These are phyloP conservation scores for Oncopodura yosiiana DNA, from an alignment of 1,140 invertebrate species.

Conservation along the genomic window DNA sequence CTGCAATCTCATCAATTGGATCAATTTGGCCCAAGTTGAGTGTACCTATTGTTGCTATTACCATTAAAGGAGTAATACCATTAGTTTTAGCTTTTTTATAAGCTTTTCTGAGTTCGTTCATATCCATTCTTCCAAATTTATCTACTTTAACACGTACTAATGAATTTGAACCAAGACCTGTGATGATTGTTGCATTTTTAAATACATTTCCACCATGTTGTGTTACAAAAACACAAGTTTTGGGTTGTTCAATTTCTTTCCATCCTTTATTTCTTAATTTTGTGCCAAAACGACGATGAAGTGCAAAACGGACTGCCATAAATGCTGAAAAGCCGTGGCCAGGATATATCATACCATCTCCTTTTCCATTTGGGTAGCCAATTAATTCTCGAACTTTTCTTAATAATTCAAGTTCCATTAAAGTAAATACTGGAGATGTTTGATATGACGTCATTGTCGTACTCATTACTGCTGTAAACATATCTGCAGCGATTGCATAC, in stretches of 20 bases:
- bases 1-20: constrained; percentile 15
- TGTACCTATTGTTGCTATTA: constrained; percentile 17
- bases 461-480: not conserved
- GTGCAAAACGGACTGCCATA: constrained; percentile 3
- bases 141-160: constrained; percentile 47
- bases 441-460: not conserved
- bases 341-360: constrained; percentile 8
- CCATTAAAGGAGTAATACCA: constrained; percentile 1
- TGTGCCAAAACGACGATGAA: too few relatives aligned
- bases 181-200: too few relatives aligned
- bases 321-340: constrained; percentile 1
- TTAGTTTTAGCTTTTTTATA: not conserved
- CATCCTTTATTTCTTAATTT: constrained; percentile 4
- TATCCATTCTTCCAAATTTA: not conserved
- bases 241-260: not conserved
- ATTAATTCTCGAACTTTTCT: not conserved
- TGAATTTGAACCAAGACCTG: constrained; percentile 66
- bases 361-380: not conserved
- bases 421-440: not conserved
- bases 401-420: not conserved
- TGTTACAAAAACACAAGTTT: constrained; percentile 4
- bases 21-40: constrained; percentile 15
- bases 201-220: not conserved
- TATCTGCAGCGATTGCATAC: constrained; percentile 13
- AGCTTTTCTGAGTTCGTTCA: not conserved